Evolutionary conservation across 64 coral and sea anemone species (phyloP).

Genomic region (Astreopora myriophthalma): DNA sequence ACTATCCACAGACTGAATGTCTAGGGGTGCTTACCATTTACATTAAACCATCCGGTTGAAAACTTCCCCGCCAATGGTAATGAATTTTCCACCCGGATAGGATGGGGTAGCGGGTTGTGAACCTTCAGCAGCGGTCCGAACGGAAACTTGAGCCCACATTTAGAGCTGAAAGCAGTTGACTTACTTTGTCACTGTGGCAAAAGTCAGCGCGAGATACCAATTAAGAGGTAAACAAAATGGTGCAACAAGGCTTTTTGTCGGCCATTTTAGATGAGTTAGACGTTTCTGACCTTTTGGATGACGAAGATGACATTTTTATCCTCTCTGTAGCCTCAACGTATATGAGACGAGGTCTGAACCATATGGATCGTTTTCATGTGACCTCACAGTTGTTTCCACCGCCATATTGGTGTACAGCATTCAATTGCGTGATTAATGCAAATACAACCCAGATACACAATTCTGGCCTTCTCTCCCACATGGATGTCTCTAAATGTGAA

Average conservation of each 20-base stretch:
- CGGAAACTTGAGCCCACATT: conserved; percentile 20
- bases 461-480: background rate
- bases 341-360: conserved; percentile 9
- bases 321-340: background rate
- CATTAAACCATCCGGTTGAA: conserved; percentile 40
- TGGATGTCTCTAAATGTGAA: background rate
- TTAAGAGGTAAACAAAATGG: background rate
- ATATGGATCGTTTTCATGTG: background rate
- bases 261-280: background rate
- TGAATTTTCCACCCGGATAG: background rate
- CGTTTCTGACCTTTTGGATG: background rate
- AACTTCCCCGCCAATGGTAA: background rate
- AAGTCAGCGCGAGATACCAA: background rate
- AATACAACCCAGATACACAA: background rate
- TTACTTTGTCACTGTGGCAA: background rate
- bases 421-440: background rate
- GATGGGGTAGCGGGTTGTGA: conserved; percentile 13
- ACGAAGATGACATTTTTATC: conserved; percentile 1
- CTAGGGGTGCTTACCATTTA: conserved; percentile 53
- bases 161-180: conserved; percentile 19
- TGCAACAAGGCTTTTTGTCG: background rate
- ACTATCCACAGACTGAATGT: too few relatives aligned
- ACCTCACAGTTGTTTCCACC: background rate
- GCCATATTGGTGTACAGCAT: background rate
- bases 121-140: conserved; percentile 28